Conservation (phyloP, 30 jellyfish, hydroid and myxozoan species). For the Pseudorhiza aurosa region DNA sequence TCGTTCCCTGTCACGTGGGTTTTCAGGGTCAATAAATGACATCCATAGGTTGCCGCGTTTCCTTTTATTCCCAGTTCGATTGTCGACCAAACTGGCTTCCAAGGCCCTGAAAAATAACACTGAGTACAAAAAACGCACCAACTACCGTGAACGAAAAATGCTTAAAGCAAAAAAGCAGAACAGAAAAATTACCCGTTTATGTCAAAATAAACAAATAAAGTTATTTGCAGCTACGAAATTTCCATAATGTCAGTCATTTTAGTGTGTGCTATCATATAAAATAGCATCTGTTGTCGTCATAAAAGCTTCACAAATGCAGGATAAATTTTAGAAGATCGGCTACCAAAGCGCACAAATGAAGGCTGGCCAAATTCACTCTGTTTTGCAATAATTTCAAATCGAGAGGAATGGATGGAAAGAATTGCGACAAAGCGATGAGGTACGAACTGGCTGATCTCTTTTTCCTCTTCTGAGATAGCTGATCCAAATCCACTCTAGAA, state of each 20-base stretch:
- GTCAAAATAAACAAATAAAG: too few species aligned
- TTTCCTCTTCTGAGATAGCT: conserved; percentile 53
- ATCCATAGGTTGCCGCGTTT: conserved; percentile 69
- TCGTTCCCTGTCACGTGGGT: conserved; percentile 72
- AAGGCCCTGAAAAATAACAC: conserved; percentile 43
- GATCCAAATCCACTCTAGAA: conserved; percentile 50
- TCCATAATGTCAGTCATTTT: too few species aligned
- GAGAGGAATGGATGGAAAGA: too few species aligned
- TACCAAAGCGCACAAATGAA: too few species aligned
- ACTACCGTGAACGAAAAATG: background rate
- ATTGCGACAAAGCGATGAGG: too few species aligned
- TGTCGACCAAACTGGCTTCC: conserved; percentile 74
- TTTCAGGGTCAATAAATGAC: conserved; percentile 71
- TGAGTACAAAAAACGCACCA: background rate
- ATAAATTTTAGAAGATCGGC: background rate
- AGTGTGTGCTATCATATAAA: too few species aligned
- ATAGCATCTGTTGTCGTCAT: too few species aligned
- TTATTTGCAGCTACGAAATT: too few species aligned
- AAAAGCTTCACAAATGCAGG: background rate
- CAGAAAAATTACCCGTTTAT: background rate
- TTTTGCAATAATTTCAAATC: too few species aligned
- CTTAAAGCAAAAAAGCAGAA: background rate
- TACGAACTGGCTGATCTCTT: conserved; percentile 55
- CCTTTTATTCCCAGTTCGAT: conserved; percentile 60
- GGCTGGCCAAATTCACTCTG: too few species aligned